These are phyloP conservation scores for Diachasma alloeum DNA, from an alignment of 1,140 invertebrate genomes.

Conservation along the genomic window DNA sequence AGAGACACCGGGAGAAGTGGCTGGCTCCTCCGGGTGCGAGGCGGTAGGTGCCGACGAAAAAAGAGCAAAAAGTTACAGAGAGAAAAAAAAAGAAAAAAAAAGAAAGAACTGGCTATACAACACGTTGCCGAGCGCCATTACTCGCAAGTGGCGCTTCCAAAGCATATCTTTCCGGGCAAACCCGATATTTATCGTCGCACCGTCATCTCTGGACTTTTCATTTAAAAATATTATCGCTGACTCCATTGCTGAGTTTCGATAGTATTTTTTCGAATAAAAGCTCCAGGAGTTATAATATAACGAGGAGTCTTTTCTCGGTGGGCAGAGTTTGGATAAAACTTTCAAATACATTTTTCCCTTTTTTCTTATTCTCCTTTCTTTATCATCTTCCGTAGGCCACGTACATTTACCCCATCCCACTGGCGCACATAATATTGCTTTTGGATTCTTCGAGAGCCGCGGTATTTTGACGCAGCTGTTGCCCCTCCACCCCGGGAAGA, in stretches of 20 bases:
- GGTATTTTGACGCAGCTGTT: constrained; percentile 52
- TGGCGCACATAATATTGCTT: constrained; percentile 47
- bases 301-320: not conserved
- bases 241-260: constrained; percentile 23
- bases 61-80: not conserved
- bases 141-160: constrained; percentile 52
- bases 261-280: not conserved
- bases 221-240: constrained; percentile 55
- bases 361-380: not conserved
- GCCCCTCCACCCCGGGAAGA: constrained; percentile 34
- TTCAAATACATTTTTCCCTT: not conserved
- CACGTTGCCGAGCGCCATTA: constrained; percentile 42
- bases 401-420: not conserved
- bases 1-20: constrained; percentile 12
- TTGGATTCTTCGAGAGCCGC: constrained; percentile 45
- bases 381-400: not conserved
- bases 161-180: constrained; percentile 44
- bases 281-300: not conserved
- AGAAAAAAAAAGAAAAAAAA: not conserved
- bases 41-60: constrained; percentile 10
- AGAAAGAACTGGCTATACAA: constrained; percentile 6
- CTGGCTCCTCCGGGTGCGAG: constrained; percentile 7
- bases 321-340: not conserved
- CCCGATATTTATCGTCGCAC: constrained; percentile 51
- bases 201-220: constrained; percentile 37